phyloP scores from a whole-genome alignment of 2,888 invertebrate genomes.

The Hyalella azteca region DNA sequence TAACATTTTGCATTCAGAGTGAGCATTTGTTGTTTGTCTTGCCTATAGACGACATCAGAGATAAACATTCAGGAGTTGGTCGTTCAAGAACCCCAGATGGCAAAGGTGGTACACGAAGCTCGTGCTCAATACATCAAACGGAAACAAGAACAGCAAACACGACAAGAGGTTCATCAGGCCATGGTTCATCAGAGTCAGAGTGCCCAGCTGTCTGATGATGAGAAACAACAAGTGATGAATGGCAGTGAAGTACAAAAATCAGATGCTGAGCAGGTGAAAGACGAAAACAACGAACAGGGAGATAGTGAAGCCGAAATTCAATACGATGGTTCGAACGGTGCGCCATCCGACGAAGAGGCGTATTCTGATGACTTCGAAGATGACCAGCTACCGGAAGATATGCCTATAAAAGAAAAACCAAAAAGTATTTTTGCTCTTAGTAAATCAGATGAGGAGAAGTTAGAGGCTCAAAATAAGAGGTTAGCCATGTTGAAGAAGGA shows the following conservation, averaged over 20 bases:
- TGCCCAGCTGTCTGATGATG: neutral
- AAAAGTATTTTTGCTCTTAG: slow-evolving; percentile 29
- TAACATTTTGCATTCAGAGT: neutral
- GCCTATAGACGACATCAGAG: slow-evolving; percentile 53
- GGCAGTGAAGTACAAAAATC: neutral
- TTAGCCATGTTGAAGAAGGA: neutral
- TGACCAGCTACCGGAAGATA: neutral
- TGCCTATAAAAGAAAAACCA: slow-evolving; percentile 25
- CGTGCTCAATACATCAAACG: neutral
- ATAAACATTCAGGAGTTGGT: slow-evolving; percentile 48
- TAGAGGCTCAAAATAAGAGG: neutral
- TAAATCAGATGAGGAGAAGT: slow-evolving; percentile 29
- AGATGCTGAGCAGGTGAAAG: neutral
- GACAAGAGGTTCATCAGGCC: neutral
- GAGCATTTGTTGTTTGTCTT: slow-evolving; percentile 9
- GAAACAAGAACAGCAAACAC: neutral
- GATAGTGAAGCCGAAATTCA: no score
- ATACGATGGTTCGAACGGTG: no score
- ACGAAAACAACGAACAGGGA: no score
- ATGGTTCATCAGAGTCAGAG: neutral
- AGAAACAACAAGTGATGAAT: neutral
- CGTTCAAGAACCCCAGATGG: slow-evolving; percentile 1
- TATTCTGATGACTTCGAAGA: neutral
- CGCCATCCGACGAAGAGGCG: no score
- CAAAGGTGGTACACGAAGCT: neutral